These are phyloP conservation scores for Drosophila yooni DNA, from an alignment of 2,888 invertebrate genomes.

Conservation along the genomic window DNA sequence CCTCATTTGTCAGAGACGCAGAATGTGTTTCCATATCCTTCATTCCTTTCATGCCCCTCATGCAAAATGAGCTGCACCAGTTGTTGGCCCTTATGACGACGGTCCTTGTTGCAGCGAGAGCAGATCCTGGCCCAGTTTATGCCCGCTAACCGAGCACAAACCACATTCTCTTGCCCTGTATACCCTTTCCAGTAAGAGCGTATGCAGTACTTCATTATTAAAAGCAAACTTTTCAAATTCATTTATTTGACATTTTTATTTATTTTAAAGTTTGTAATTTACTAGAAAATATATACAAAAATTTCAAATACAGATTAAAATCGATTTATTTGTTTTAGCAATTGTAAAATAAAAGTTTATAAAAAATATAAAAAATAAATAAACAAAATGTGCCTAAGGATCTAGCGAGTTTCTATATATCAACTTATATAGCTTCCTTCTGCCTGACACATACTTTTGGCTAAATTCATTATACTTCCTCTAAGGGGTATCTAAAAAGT, in stretches of 20 bases:
- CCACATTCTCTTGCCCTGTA: conserved; percentile 1
- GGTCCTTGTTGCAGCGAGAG: background rate
- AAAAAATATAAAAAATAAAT: background rate
- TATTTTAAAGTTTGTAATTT: too few species aligned
- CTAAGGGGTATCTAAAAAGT: background rate
- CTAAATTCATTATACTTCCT: background rate
- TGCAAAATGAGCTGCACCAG: conserved; percentile 44
- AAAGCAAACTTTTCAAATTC: background rate
- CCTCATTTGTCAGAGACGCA: conserved; percentile 58
- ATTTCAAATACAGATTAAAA: too few species aligned
- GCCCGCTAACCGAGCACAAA: conserved; percentile 18
- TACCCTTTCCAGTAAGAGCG: background rate
- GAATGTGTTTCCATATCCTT: conserved; percentile 22
- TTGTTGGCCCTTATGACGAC: conserved; percentile 8
- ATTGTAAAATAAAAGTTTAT: background rate
- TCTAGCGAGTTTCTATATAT: background rate
- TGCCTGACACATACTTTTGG: background rate
- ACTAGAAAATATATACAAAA: too few species aligned
- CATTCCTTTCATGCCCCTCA: conserved; percentile 2
- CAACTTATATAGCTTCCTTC: background rate
- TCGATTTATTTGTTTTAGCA: background rate
- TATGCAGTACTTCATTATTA: background rate
- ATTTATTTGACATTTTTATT: too few species aligned
- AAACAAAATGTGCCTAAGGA: background rate
- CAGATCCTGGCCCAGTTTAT: conserved; percentile 38